Evolutionary conservation across 2,113 vertebrate genomes (phyloP).

Genomic region (Craseonycteris thonglongyai): DNA sequence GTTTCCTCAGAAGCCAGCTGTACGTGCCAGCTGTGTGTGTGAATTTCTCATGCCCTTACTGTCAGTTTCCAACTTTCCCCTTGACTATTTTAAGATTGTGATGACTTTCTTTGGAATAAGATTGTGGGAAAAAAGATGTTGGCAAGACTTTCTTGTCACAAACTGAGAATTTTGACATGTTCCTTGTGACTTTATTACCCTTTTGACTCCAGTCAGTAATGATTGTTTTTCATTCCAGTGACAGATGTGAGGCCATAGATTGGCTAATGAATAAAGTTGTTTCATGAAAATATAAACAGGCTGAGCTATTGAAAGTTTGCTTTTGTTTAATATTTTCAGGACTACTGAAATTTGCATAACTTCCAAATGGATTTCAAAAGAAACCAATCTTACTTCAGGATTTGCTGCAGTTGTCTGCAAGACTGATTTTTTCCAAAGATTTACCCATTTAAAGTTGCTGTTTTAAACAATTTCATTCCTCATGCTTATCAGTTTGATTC

Average conservation of each 20-base stretch:
- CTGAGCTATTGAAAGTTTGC: slow-evolving; percentile 58
- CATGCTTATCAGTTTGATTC: slow-evolving; percentile 14
- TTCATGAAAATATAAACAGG: slow-evolving; percentile 47
- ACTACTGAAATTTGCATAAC: slow-evolving; percentile 56
- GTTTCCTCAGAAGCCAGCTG: background rate
- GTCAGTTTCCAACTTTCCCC: slow-evolving; percentile 34
- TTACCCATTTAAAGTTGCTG: background rate
- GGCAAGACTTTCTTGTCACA: slow-evolving; percentile 43
- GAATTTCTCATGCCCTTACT: slow-evolving; percentile 61
- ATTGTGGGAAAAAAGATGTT: slow-evolving; percentile 65
- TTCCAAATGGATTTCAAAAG: slow-evolving; percentile 36
- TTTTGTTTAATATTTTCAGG: slow-evolving; percentile 65
- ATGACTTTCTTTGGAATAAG: slow-evolving; percentile 17
- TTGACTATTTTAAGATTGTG: background rate
- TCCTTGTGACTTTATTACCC: slow-evolving; percentile 60
- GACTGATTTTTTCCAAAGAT: background rate
- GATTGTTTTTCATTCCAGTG: slow-evolving; percentile 57
- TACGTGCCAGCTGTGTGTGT: background rate
- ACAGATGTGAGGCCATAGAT: slow-evolving; percentile 50
- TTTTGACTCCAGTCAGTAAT: slow-evolving; percentile 58
- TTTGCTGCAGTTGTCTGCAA: slow-evolving; percentile 18
- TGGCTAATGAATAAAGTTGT: slow-evolving; percentile 61
- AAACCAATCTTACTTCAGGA: slow-evolving; percentile 1
- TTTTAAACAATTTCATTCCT: background rate
- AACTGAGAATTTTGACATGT: slow-evolving; percentile 47